A percentile compares a stretch with the other conserved stretches of the same genome.
phyloP scores from a whole-genome alignment of 2,888 invertebrate genomes.

The Microctonus aethiopoides region DNA sequence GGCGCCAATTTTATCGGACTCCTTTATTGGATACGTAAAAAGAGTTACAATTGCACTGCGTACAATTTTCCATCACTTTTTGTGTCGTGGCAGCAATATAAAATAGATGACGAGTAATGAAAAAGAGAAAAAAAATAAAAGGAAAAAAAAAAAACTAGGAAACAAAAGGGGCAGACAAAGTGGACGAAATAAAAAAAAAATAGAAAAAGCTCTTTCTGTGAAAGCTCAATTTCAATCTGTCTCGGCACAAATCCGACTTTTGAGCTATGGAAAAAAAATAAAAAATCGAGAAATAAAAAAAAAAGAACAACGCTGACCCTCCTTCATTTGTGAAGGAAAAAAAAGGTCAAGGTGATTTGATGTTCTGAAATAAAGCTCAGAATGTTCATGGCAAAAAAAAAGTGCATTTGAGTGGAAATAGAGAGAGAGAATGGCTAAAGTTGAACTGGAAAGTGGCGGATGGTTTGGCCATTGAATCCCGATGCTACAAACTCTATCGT shows the following conservation, averaged over 20 bases:
- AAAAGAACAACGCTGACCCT: not conserved
- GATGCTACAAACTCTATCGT: conserved; percentile 15
- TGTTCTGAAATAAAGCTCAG: conserved; percentile 16
- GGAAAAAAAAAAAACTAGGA: not conserved
- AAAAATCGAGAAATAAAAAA: not conserved
- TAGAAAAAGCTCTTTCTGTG: not conserved
- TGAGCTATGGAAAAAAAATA: not conserved
- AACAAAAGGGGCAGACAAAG: not conserved
- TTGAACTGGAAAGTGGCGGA: conserved; percentile 7
- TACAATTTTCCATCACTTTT: not conserved
- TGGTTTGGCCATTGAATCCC: conserved; percentile 25
- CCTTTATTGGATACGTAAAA: not conserved
- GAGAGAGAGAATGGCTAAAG: not conserved
- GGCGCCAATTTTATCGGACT: not conserved
- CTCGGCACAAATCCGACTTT: not conserved
- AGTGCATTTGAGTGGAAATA: not conserved
- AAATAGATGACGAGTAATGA: not conserved
- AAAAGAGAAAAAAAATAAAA: not conserved
- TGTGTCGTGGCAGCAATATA: not conserved
- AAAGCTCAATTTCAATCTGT: conserved; percentile 6
- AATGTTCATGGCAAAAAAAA: not conserved
- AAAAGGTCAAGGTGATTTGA: not conserved
- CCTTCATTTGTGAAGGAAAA: not conserved
- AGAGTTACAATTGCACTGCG: not conserved
- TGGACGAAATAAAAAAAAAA: not conserved